Conservation (phyloP, 2,113 vertebrate genomes). For the Numenius arquata region DNA sequence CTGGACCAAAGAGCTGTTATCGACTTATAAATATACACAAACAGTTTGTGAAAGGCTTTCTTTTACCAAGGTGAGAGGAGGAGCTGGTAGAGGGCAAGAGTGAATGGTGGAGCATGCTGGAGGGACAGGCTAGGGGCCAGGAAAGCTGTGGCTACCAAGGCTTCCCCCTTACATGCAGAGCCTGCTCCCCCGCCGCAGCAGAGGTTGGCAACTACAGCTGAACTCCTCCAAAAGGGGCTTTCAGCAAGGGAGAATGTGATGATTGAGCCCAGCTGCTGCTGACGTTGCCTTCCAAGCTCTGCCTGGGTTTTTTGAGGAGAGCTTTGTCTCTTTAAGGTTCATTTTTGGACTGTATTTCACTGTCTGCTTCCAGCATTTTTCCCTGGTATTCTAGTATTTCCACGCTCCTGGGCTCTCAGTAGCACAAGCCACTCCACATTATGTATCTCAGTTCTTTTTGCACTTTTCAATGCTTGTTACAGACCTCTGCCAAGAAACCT, state of each 20-base stretch:
- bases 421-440: background rate
- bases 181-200: accelerated
- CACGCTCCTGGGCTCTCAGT: background rate
- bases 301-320: background rate
- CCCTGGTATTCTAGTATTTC: background rate
- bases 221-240: background rate
- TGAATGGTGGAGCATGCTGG: background rate
- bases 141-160: background rate
- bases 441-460: background rate
- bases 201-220: background rate
- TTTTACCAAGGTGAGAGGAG: background rate
- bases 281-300: background rate
- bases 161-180: background rate
- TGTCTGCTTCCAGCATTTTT: background rate
- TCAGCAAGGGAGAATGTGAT: background rate
- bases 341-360: background rate
- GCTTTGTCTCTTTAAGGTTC: background rate
- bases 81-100: background rate
- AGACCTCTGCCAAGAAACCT: background rate
- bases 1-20: background rate
- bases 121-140: background rate
- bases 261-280: background rate
- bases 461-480: background rate
- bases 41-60: background rate
- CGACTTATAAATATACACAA: background rate